Evolutionary conservation across 2,113 vertebrate genomes (phyloP).

Genomic region (Myotis yumanensis): DNA sequence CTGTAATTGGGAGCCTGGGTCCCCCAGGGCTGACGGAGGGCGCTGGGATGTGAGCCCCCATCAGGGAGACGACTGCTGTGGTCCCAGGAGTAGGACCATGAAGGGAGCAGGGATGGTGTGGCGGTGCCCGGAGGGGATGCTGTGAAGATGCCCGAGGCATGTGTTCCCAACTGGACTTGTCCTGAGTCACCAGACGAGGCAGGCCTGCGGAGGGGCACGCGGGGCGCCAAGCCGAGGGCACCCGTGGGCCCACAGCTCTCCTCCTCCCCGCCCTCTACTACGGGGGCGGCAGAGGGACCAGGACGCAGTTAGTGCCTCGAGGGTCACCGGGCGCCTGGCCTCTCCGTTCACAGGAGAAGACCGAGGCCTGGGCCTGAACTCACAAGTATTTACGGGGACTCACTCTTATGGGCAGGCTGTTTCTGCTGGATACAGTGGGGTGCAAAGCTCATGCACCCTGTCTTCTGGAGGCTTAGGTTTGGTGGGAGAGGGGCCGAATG

Average conservation of each 20-base stretch:
- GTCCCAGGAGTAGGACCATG: too few species aligned
- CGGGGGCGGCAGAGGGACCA: neutral
- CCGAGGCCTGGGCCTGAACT: neutral
- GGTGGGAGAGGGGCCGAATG: neutral
- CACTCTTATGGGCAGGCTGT: neutral
- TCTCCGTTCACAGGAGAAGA: neutral
- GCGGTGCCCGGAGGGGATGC: rapidly evolving
- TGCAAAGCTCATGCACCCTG: neutral
- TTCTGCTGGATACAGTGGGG: neutral
- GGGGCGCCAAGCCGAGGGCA: neutral
- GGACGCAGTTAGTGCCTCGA: neutral
- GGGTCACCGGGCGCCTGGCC: neutral
- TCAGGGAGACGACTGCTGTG: neutral
- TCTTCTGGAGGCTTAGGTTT: neutral
- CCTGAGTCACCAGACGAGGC: neutral
- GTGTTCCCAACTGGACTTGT: rapidly evolving
- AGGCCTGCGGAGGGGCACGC: rapidly evolving
- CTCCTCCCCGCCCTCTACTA: rapidly evolving
- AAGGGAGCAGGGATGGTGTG: rapidly evolving
- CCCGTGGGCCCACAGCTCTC: too few species aligned
- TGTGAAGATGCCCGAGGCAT: rapidly evolving
- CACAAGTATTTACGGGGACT: neutral
- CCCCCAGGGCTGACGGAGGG: neutral
- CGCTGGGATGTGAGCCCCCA: rapidly evolving
- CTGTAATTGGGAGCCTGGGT: neutral